Evolutionary conservation across 2,797 vertebrate genomes (phyloP), one percentile per base, ranked within the genome.

Genomic region (Phrynocephalus guinanensis): DNA sequence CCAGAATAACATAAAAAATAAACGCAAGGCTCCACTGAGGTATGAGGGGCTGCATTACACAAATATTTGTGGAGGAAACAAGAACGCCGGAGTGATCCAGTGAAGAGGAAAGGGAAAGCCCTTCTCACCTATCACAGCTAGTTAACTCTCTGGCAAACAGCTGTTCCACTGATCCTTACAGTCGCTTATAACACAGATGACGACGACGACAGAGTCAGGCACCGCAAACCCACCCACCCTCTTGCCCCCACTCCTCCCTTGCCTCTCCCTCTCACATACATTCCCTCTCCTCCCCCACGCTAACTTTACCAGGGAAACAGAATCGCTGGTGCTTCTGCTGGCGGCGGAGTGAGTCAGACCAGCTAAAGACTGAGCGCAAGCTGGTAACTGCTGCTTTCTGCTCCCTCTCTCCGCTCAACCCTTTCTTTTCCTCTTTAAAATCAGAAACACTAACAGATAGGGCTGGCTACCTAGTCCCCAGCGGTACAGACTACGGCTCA

Each of bases 281-380:
- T 82, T 6, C 3, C n/a, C 84, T n/a, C 78, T 13, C 60, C 33
- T 84, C 68, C 85, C 85, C 93, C 81, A 83, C 88, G 30, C 73
- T 87, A 26, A 89, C 87, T 89, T 90, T 90, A 67, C 84, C 83
- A 79, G 92, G 92, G 92, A 88, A 92, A 94, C 86, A 93, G 83
- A 91, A 91, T 83, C 1, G 80, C 82, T 28, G 85, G 83, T 63
- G 9, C 85, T 20, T 28, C 76, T 6, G 3, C 77, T 84, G 90
- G 1, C 48, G 88, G 88, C 93, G 50, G 48, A 86, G 85, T 76
- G 86, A 63, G 73, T 90, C 38, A 85, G 90, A 79, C 73, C 85
- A 92, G 90, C 89, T 60, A 89, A 90, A 26, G 2, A 0, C 9
- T 2, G 70, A 60, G 11, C 5, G 1, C 6, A 66, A 66, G 85